These are phyloP conservation scores for Globicephala melas DNA, from an alignment of 2,113 vertebrate genomes.

Conservation along the genomic window DNA sequence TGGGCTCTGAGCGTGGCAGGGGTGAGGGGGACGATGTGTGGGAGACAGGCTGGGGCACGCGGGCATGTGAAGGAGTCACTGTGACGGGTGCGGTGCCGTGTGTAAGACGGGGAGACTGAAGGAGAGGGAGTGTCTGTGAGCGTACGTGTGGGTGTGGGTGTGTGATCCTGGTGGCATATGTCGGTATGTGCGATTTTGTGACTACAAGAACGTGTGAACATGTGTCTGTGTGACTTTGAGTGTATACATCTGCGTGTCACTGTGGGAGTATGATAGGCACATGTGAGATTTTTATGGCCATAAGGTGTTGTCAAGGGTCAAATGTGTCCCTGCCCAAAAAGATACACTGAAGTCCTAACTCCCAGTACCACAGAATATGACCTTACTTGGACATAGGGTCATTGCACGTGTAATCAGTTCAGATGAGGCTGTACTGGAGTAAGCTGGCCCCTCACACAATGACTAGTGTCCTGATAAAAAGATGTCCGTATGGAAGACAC, in stretches of 20 bases:
- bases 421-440: background rate
- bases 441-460: accelerated
- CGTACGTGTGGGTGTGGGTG: background rate
- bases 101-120: background rate
- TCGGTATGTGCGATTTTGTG: background rate
- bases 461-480: background rate
- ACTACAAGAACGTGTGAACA: background rate
- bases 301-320: background rate
- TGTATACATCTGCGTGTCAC: background rate
- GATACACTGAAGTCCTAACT: background rate
- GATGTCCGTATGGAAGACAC: background rate
- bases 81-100: background rate
- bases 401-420: background rate
- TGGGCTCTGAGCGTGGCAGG: background rate
- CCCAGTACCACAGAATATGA: background rate
- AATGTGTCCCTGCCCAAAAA: background rate
- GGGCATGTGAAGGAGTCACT: background rate
- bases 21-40: background rate
- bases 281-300: background rate
- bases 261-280: background rate
- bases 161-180: background rate
- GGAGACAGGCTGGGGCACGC: accelerated
- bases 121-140: no score
- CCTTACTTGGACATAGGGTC: background rate
- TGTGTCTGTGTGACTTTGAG: background rate